Evolutionary conservation across 92 coral and sea anemone species (phyloP), one percentile per base, ranked within the genome.

Genomic region (Blastomussa wellsi): DNA sequence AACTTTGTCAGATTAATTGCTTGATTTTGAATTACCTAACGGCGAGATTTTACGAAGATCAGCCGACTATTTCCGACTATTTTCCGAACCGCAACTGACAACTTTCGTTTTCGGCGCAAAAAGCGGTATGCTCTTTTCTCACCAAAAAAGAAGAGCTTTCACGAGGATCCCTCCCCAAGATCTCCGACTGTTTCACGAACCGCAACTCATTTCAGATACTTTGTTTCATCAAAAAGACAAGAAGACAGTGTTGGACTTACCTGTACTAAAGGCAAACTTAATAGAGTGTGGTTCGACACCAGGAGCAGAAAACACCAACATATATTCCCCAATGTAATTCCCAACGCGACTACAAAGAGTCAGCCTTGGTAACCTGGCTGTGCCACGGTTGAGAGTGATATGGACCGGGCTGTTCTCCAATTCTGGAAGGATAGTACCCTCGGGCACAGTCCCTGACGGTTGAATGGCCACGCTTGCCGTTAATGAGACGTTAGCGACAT

Each of bases 221-320:
- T n/a, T n/a, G n/a, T n/a, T n/a, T n/a, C n/a, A n/a, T n/a, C n/a
- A n/a, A n/a, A n/a, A n/a, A n/a, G n/a, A n/a, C n/a, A n/a, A n/a
- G 13, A 42, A 51, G 39, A 16, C 15, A 76, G 10, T 3, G 22
- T 44, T 35, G n/a, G 28, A 77, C 90, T 49, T 75, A 94, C 97
- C 95, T 82, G 97, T 94, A 73, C 95, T 94, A 66, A 94, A 94
- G 11, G 90, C 86, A 74, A 94, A 94, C 90, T 90, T 91, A 26
- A 94, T 64, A 22, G 74, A 67, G 73, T 71, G 86, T 36, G 82
- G 44, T 47, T 87, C 86, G 57, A 94, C 83, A 41, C 70, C 90
- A 51, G 82, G 78, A 38, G 97, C 89, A 26, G 95, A 75, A 62
- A 94, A 94, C 74, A 89, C 90, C 79, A 94, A 69, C 53, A 85